Evolutionary conservation across 2,797 vertebrate genomes (phyloP), one percentile per base, ranked within the genome.

Genomic region (Gobionotothen gibberifrons): DNA sequence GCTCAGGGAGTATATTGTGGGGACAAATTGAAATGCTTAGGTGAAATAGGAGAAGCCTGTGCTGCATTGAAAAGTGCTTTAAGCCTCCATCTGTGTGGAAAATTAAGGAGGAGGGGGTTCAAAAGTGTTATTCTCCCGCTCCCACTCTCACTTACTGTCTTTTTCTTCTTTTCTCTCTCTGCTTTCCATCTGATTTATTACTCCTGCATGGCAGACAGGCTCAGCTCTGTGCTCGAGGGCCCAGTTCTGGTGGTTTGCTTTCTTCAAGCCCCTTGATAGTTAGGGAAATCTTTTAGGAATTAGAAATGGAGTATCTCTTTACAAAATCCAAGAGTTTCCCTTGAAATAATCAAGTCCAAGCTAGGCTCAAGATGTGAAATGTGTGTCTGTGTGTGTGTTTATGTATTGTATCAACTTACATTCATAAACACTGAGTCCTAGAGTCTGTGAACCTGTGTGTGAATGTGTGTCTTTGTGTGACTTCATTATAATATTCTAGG

Each of bases 11-110:
- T 70, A 74, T 68, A 79, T 76, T 72, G 63, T 57, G 55, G 52
- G 42, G 77, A 73, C 60, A 53, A 73, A 68, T 71, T 74, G 58
- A 76, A 82, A 84, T 77, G 51, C 64, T 79, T 79, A 54, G 52
- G 61, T 83, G 81, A 90, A 91, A 89, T 65, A 29, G 51, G 80
- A 91, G 86, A 87, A 47, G 53, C 56, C 73, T 75, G 74, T 15
- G 47, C 62, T 40, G 79, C 63, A 81, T 52, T 87, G 70, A 83
- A 85, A 88, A 76, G 73, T 48, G 72, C 81, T 91, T 74, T 70
- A 70, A 88, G 68, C 77, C 65, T 72, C 87, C 85, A 86, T 87
- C 82, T 90, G 85, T 82, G 74, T 89, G 85, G 89, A 91, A 92
- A 90, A 88, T 89, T 54, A 71, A 52, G 40, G 59, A 66, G 76